phyloP scores from a whole-genome alignment of 2,797 vertebrate species.

The Brachyrhaphis roseni region DNA sequence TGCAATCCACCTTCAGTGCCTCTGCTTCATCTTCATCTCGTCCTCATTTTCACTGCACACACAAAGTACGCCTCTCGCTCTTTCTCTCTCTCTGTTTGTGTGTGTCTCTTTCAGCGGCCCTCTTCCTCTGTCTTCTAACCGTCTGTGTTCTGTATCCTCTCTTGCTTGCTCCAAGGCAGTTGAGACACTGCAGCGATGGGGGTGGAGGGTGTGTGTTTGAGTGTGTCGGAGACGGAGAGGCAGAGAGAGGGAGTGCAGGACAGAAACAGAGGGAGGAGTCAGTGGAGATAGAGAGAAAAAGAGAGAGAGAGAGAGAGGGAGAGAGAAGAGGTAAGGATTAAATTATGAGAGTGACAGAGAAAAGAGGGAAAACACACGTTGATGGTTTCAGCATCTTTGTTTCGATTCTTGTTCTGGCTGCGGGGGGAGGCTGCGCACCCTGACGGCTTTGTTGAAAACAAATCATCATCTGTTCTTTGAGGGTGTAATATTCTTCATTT shows the following conservation, averaged over 20 bases:
- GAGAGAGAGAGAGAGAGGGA: slow-evolving; percentile 47
- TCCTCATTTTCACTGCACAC: slow-evolving; percentile 60
- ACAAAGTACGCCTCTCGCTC: slow-evolving; percentile 20
- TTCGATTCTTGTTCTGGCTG: slow-evolving; percentile 31
- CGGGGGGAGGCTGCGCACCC: slow-evolving; percentile 25
- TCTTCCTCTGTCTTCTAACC: slow-evolving; percentile 74
- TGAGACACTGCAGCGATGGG: slow-evolving; percentile 87
- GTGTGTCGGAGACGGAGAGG: slow-evolving; percentile 75
- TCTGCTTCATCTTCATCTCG: slow-evolving; percentile 74
- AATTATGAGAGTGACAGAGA: slow-evolving; percentile 67
- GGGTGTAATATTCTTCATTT: slow-evolving; percentile 37
- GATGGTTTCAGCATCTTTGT: slow-evolving; percentile 56
- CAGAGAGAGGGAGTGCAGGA: slow-evolving; percentile 72
- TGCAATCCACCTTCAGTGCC: slow-evolving; percentile 77
- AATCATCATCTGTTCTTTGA: slow-evolving; percentile 35
- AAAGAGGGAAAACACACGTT: slow-evolving; percentile 55
- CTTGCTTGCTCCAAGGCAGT: slow-evolving; percentile 84
- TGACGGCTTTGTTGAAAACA: slow-evolving; percentile 19
- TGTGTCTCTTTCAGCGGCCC: slow-evolving; percentile 46
- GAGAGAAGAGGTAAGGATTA: slow-evolving; percentile 70
- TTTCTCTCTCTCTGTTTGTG: neutral
- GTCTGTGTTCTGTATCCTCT: slow-evolving; percentile 82
- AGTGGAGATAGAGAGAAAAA: slow-evolving; percentile 62
- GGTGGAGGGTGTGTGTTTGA: slow-evolving; percentile 81
- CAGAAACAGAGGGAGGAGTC: slow-evolving; percentile 79